Percentiles rank a stretch among this genome's conserved stretches.
phyloP scores from a whole-genome alignment of 2,888 invertebrate species.

The Cistogaster globosa region DNA sequence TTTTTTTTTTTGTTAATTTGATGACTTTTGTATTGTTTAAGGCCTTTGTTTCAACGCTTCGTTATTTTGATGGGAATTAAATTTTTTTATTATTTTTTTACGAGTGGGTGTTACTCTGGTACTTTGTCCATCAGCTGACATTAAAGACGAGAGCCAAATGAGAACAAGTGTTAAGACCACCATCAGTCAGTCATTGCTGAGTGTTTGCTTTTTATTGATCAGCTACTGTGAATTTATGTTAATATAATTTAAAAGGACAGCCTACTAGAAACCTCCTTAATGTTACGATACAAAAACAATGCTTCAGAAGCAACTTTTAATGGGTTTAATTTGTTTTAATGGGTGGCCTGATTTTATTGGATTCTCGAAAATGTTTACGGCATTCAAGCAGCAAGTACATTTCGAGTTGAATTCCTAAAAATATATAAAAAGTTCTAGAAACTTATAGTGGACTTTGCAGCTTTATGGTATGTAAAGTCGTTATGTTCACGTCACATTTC shows the following conservation, averaged over 20 bases:
- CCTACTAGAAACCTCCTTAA: conserved; percentile 33
- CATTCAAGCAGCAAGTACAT: no score
- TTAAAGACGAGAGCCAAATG: conserved; percentile 1
- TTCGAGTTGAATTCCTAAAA: no score
- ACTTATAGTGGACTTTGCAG: no score
- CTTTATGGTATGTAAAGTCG: no score
- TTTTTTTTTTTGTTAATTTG: neutral
- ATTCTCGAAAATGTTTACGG: neutral
- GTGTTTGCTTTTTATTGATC: neutral
- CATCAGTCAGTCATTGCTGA: conserved; percentile 3
- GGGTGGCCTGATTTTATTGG: conserved; percentile 17
- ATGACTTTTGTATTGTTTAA: conserved; percentile 40
- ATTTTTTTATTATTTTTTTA: conserved; percentile 46
- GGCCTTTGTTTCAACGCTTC: conserved; percentile 30
- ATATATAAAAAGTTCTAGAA: no score
- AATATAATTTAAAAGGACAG: conserved; percentile 17
- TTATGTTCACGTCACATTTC: no score
- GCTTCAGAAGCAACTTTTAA: conserved; percentile 13
- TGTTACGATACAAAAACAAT: neutral
- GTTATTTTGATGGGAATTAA: conserved; percentile 62
- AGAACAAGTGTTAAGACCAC: conserved; percentile 40
- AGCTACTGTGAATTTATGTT: conserved; percentile 35
- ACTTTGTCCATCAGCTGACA: conserved; percentile 69
- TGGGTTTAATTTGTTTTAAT: neutral
- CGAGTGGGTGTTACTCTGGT: conserved; percentile 62